Conservation (phyloP, 1,140 invertebrate genomes). For the Caenorhabditis tropicalis region DNA sequence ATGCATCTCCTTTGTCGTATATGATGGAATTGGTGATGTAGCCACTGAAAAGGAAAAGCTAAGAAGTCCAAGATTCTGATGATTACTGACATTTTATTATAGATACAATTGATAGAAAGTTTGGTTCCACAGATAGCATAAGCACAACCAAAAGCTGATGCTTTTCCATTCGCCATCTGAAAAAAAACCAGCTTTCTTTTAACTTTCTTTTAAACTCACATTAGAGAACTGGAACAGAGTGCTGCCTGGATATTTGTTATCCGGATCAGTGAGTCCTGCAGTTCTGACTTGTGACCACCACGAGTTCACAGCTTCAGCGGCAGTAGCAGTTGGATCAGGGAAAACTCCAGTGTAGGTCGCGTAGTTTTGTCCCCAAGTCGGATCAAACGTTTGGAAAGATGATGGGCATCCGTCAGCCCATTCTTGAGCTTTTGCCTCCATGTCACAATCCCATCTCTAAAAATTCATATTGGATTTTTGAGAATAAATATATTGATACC, state of each 20-base stretch:
- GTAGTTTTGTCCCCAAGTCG: neutral
- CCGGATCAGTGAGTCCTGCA: neutral
- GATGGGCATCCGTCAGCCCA: slow-evolving; percentile 27
- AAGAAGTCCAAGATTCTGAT: neutral
- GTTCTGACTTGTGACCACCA: slow-evolving; percentile 21
- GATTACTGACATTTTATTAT: neutral
- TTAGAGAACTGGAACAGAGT: neutral
- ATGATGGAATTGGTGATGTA: neutral
- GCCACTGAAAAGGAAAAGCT: neutral
- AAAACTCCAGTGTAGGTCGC: neutral
- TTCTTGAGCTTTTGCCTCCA: slow-evolving; percentile 12
- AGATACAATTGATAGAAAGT: slow-evolving; percentile 13
- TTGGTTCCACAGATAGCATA: neutral
- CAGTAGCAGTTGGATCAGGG: neutral
- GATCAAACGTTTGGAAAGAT: neutral
- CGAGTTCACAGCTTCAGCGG: neutral
- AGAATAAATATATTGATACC: neutral
- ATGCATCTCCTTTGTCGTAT: slow-evolving; percentile 26
- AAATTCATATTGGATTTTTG: neutral
- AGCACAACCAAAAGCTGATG: slow-evolving; percentile 35
- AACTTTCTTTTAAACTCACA: neutral
- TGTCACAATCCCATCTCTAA: slow-evolving; percentile 27
- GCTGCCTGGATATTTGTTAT: slow-evolving; percentile 28
- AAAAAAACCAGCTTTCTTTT: neutral
- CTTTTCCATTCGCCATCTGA: slow-evolving; percentile 39